phyloP scores from a whole-genome alignment of 2,113 vertebrate genomes.

The Mesembrinibis cayennensis region DNA sequence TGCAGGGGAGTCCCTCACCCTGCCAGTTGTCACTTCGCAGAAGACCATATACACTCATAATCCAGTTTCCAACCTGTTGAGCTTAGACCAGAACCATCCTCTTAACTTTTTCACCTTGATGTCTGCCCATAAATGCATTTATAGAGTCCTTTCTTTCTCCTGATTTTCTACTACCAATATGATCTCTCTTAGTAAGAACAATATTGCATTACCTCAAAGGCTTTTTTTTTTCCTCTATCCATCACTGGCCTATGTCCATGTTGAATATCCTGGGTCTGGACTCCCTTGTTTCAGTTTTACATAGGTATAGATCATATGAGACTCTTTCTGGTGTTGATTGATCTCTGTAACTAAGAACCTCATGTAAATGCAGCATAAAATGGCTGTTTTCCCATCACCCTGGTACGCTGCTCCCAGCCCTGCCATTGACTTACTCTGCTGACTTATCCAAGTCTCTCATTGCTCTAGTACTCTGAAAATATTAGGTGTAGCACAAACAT shows the following conservation, averaged over 20 bases:
- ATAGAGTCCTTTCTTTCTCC: not conserved
- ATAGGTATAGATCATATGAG: not conserved
- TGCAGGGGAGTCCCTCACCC: not conserved
- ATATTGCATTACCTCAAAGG: not conserved
- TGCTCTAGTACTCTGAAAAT: not conserved
- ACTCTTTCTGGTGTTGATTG: not conserved
- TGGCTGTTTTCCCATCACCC: not conserved
- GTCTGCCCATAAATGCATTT: not conserved
- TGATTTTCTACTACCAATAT: not conserved
- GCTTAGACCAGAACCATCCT: not conserved
- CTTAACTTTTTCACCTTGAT: not conserved
- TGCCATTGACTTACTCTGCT: not conserved
- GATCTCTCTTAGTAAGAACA: not conserved
- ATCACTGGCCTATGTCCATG: not conserved
- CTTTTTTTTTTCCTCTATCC: not conserved
- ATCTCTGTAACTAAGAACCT: not conserved
- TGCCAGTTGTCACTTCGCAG: not conserved
- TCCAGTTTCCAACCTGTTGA: not conserved
- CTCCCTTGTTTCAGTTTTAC: not conserved
- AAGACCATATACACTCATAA: not conserved
- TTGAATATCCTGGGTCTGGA: not conserved
- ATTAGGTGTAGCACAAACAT: not conserved
- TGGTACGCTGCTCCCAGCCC: not conserved
- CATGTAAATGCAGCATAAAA: not conserved
- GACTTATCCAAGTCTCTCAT: not conserved